A percentile compares a stretch with the other conserved stretches of the same genome.
These are phyloP conservation scores for Papilio polytes DNA, from an alignment of 1,140 invertebrate genomes.

Conservation along the genomic window DNA sequence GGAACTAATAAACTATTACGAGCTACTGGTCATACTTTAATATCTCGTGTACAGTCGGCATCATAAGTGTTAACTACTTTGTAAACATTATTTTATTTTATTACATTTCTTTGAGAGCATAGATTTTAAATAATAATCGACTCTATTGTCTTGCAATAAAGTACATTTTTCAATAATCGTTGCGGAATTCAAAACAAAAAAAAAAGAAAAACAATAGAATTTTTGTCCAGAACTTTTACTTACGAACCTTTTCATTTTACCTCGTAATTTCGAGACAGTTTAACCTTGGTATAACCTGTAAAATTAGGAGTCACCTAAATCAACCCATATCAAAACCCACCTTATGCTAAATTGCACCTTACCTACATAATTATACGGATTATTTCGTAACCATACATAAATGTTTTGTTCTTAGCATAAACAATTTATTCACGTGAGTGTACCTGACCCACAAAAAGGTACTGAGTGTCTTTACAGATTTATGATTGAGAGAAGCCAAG, in stretches of 20 bases:
- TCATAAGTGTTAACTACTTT: conserved; percentile 23
- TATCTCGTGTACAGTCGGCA: conserved; percentile 41
- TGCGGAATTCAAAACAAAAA: background rate
- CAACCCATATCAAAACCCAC: conserved; percentile 6
- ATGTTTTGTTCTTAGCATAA: background rate
- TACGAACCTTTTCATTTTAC: background rate
- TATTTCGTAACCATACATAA: background rate
- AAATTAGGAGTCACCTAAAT: conserved; percentile 8
- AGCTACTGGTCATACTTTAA: conserved; percentile 43
- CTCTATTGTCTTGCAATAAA: background rate
- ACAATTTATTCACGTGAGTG: conserved; percentile 16
- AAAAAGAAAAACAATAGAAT: background rate
- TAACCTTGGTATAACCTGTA: background rate
- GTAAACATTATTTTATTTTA: conserved; percentile 4
- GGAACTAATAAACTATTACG: conserved; percentile 48
- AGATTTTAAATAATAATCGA: background rate
- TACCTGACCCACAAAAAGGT: conserved; percentile 21
- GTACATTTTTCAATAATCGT: background rate
- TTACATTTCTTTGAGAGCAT: background rate
- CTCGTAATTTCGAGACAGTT: conserved; percentile 16
- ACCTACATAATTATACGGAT: conserved; percentile 18
- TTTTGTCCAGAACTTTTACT: background rate
- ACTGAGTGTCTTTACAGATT: background rate
- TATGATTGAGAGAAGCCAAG: background rate
- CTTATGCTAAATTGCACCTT: conserved; percentile 19